These are phyloP conservation scores for Caenorhabditis uteleia DNA, from an alignment of 2,888 invertebrate species.

Conservation along the genomic window DNA sequence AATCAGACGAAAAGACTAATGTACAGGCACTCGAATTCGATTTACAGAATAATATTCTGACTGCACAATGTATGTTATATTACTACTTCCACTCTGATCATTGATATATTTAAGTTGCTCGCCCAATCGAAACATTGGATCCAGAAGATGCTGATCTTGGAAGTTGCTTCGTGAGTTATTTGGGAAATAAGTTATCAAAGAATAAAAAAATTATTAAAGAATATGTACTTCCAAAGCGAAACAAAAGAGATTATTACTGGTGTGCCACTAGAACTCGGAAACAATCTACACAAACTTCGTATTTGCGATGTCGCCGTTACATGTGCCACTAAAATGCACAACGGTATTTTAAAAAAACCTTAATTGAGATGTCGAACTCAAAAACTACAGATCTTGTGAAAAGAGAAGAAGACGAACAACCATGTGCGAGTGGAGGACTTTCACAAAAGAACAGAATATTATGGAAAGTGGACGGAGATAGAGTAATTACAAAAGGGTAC, in stretches of 20 bases:
- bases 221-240: slow-evolving; percentile 26
- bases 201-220: slow-evolving; percentile 24
- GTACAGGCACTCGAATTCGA: slow-evolving; percentile 53
- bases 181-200: not conserved
- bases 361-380: not conserved
- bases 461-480: slow-evolving; percentile 25
- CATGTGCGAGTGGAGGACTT: slow-evolving; percentile 15
- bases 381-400: slow-evolving; percentile 22
- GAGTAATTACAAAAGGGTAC: slow-evolving; percentile 1
- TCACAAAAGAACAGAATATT: slow-evolving; percentile 24
- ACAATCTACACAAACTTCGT: slow-evolving; percentile 15
- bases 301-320: slow-evolving; percentile 42
- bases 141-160: slow-evolving; percentile 30
- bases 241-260: slow-evolving; percentile 33
- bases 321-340: slow-evolving; percentile 29
- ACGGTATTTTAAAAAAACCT: slow-evolving; percentile 1
- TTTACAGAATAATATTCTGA: slow-evolving; percentile 37
- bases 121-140: slow-evolving; percentile 29
- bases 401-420: slow-evolving; percentile 22
- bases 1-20: slow-evolving; percentile 50
- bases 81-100: not conserved
- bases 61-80: slow-evolving; percentile 39
- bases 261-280: slow-evolving; percentile 22
- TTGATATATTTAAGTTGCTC: slow-evolving; percentile 24
- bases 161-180: slow-evolving; percentile 27